Conservation (phyloP, 2,888 invertebrate genomes). For the Pollenia angustigena region DNA sequence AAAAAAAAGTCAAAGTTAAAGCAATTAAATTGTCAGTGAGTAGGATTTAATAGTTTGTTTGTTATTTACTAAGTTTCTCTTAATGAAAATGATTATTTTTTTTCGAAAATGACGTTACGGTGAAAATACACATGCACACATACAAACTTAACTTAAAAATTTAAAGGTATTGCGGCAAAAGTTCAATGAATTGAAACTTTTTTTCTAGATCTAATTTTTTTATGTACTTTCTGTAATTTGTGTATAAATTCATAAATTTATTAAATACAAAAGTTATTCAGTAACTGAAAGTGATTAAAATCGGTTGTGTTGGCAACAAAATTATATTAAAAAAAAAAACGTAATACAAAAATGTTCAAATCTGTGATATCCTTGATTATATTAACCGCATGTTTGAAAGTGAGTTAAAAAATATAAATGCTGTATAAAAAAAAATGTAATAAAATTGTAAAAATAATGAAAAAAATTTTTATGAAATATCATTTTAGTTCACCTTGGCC, state of each 20-base stretch:
- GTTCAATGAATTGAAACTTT: not conserved
- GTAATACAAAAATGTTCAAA: constrained; percentile 50
- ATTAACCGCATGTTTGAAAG: constrained; percentile 60
- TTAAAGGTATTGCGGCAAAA: not conserved
- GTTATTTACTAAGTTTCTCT: constrained; percentile 17
- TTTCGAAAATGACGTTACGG: constrained; percentile 25
- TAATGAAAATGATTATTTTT: not conserved
- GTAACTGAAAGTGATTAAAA: not conserved
- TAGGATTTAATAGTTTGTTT: constrained; percentile 2
- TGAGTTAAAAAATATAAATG: constrained; percentile 53
- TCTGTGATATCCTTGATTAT: constrained; percentile 52
- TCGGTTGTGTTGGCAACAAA: constrained; percentile 24
- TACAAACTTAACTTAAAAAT: not conserved
- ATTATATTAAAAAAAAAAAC: not conserved
- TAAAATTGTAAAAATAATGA: constrained; percentile 8
- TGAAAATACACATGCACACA: not conserved
- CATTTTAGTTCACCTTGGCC: constrained; percentile 42
- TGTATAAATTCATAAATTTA: constrained; percentile 63
- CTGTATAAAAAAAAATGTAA: constrained; percentile 1
- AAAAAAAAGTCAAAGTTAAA: constrained; percentile 61
- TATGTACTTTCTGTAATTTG: not conserved
- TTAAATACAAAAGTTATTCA: constrained; percentile 37
- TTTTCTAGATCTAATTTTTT: not conserved
- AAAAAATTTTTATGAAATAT: constrained; percentile 58
- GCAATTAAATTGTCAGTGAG: constrained; percentile 58